phyloP scores from a whole-genome alignment of 2,888 invertebrate species.

The Nomada flava region DNA sequence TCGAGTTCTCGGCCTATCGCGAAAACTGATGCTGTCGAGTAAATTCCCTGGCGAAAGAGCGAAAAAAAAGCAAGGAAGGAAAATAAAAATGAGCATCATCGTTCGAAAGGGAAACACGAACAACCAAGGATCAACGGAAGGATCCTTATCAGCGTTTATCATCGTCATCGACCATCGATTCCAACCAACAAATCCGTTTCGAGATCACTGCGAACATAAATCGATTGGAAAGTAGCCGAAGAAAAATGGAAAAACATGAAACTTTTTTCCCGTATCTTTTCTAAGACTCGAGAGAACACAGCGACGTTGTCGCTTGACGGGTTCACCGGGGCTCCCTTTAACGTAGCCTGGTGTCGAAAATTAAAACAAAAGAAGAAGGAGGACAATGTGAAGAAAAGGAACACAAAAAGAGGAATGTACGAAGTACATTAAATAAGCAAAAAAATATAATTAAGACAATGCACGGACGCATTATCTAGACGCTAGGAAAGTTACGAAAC shows the following conservation, averaged over 20 bases:
- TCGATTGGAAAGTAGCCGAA: not conserved
- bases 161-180: conserved; percentile 17
- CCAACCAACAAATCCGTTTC: conserved; percentile 13
- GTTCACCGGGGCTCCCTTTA: conserved; percentile 17
- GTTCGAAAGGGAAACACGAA: not conserved
- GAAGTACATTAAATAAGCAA: conserved; percentile 13
- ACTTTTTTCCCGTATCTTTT: conserved; percentile 16
- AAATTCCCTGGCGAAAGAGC: not conserved
- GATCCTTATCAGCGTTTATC: conserved; percentile 9
- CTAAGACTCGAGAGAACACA: conserved; percentile 32
- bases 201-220: conserved; percentile 2
- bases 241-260: not conserved
- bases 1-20: conserved; percentile 58
- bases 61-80: not conserved
- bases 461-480: conserved; percentile 69
- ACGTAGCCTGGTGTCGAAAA: conserved; percentile 15
- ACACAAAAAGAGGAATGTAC: conserved; percentile 9
- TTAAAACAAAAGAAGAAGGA: not conserved
- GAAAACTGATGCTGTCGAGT: conserved; percentile 5
- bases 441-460: conserved; percentile 48
- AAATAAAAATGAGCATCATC: not conserved
- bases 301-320: conserved; percentile 16
- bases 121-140: not conserved
- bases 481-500: conserved; percentile 83
- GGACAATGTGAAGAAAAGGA: not conserved